These are phyloP conservation scores for Oreochromis aureus DNA, from an alignment of 2,113 vertebrate genomes.

Conservation along the genomic window DNA sequence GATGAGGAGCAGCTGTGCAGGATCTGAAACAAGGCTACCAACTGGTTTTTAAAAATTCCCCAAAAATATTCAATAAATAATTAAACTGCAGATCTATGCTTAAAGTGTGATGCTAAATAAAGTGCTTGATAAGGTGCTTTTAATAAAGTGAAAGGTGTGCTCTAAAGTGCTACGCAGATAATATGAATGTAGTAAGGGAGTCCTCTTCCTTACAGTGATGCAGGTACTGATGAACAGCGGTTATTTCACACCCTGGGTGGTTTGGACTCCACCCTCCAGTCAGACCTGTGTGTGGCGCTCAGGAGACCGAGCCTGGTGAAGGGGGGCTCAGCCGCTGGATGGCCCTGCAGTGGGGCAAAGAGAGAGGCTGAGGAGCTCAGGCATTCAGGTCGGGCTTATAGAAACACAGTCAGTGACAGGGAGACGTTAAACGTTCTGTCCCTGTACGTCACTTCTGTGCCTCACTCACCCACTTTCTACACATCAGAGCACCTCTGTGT, in stretches of 20 bases:
- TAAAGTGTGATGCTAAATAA: too few relatives aligned
- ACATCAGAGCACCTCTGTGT: background rate
- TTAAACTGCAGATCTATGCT: too few relatives aligned
- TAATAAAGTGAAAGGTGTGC: too few relatives aligned
- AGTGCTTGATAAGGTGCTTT: too few relatives aligned
- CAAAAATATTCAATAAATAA: too few relatives aligned
- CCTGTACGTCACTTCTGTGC: background rate
- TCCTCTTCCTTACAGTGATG: background rate
- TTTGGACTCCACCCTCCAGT: background rate
- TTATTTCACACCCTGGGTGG: background rate
- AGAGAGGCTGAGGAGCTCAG: background rate
- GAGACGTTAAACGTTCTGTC: background rate
- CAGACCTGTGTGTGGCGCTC: background rate
- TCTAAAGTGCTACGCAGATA: too few relatives aligned
- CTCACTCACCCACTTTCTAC: background rate
- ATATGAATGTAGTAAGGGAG: too few relatives aligned
- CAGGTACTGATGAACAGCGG: background rate
- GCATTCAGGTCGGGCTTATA: background rate
- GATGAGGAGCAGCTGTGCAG: too few relatives aligned
- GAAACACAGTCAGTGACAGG: background rate
- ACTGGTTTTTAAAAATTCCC: too few relatives aligned
- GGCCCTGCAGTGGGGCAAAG: background rate
- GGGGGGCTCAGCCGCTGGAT: background rate
- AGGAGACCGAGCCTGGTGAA: background rate
- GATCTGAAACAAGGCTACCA: too few relatives aligned